phyloP scores from a whole-genome alignment of 2,113 vertebrate species.

The Cyprinodon brontotheroides region DNA sequence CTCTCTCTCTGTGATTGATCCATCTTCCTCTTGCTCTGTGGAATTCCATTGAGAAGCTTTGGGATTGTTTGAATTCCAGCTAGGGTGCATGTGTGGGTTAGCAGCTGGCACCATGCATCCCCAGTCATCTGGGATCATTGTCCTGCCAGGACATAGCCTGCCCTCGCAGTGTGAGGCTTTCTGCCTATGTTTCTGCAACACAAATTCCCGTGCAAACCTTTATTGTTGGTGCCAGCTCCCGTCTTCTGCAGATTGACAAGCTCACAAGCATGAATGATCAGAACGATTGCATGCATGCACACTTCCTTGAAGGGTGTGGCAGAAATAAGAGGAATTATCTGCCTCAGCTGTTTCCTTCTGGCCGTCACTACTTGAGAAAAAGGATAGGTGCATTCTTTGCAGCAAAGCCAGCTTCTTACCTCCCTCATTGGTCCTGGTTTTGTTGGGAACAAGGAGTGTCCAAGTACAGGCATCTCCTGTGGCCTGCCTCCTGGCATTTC shows the following conservation, averaged over 20 bases:
- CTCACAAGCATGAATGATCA: neutral
- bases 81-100: conserved; percentile 53
- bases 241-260: neutral
- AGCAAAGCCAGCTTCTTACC: conserved; percentile 3
- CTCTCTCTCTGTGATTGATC: conserved; percentile 56
- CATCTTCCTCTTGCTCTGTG: conserved; percentile 61
- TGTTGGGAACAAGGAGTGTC: conserved; percentile 26
- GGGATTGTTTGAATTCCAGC: conserved; percentile 77
- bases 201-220: conserved; percentile 2
- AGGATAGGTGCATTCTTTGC: conserved; percentile 2
- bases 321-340: conserved; percentile 10
- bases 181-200: conserved; percentile 18
- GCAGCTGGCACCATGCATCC: conserved; percentile 22
- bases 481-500: conserved; percentile 48
- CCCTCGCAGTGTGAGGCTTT: conserved; percentile 9
- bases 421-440: conserved; percentile 19
- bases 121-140: conserved; percentile 37
- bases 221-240: conserved; percentile 17
- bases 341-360: conserved; percentile 11
- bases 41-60: conserved; percentile 78
- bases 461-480: conserved; percentile 22
- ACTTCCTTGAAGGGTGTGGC: conserved; percentile 20
- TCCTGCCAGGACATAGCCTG: conserved; percentile 7
- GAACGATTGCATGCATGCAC: conserved; percentile 2
- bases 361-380: conserved; percentile 9